Base-by-base conservation (phyloP, 2,888 invertebrate genomes). In the Pseudococcus jackbeardsleyi region DNA sequence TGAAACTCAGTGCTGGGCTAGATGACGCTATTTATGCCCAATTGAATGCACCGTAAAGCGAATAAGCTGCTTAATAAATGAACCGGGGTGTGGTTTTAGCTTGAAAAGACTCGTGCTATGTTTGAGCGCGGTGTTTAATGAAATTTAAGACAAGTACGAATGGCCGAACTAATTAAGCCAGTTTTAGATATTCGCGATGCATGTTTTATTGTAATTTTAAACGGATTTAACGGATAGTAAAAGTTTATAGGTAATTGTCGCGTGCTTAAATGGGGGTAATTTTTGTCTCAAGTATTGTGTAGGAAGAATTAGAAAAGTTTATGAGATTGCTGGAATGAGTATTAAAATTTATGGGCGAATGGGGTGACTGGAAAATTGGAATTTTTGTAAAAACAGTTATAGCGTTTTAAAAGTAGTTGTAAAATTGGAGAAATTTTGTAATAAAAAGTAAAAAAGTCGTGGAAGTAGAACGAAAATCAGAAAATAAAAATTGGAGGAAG, bases 131-230 rank as follows among this genome's bases (percentile, higher is more conserved):
- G 1, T 33, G 9, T 64, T 64, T 64, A 64, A 64, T 15, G 3
- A 64, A 64, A 64, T 64, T 64, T 22, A 64, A 22, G 22, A 64
- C 22, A 22, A 1, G 22, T 22, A 64, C 64, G 7, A 22, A 64
- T 64, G 64, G 11, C 22, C 64, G 26, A 64, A 64, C 64, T 64
- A 64, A 64, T 64, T 64, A 64, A 64, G 22, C 22, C 4, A 64
- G 22, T 64, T 19, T 64, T 19, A 22, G 22, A 64, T 22, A 22
- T 22, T 64, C 64, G 22, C 22, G 22, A 0, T 19, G 2, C 64
- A 17, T 64, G 64, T 11, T 64, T 64, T 64, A 64, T 64, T 64
- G 64, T 64, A 11, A 64, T 64, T 64, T 64, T 64, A 64, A 64
- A 64, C 64, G 50, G 50, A 50, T 50, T 50, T 15, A 50, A 50